Base-by-base conservation (phyloP, 2,888 invertebrate genomes). In the Horisme vitalbata region DNA sequence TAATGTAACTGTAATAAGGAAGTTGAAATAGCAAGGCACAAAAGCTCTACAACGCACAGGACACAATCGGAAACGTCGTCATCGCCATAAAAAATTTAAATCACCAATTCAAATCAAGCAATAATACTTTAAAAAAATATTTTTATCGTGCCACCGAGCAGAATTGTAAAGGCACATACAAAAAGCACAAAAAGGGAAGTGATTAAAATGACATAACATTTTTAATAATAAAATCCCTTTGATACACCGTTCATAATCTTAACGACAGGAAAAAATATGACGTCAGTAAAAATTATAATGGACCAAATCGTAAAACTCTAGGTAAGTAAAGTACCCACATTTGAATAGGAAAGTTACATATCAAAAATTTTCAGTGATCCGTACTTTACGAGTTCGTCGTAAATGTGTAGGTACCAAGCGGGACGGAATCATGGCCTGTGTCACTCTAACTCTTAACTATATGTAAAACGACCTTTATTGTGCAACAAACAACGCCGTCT, bases 321-420 rank as follows among this genome's bases (percentile, higher is more conserved):
- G 39, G 39, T 35, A 35, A 36, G 35, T 47, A 47, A 35, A 36
- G 35, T 47, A 47, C 67, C 70, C 60, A 63, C 80, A 86, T 89
- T 89, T 89, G 89, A 89, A 89, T 89, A 87, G 85, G 77, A 86
- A 80, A 82, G 87, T 88, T 81, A 88, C 89, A 87, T 88, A 88
- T 89, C 89, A 88, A 89, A 89, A 88, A 88, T 86, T 86, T 84
- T 86, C 89, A 87, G 78, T 86, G 87, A 89, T 87, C 88, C 88
- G 86, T 87, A 78, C 81, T 89, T 89, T 89, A 89, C 85, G 88
- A 86, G 83, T 73, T 71, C 65, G 80, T 87, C 89, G 85, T 89
- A 89, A 88, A 88, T 79, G 81, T 80, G 81, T n/a, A n/a, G n/a
- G n/a, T 87, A 83, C 86, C 88, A 85, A 86, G 79, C 77, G 71